Percentiles rank a stretch among this genome's conserved stretches.
phyloP scores from a whole-genome alignment of 2,888 invertebrate genomes.

The Drosophila birchii region DNA sequence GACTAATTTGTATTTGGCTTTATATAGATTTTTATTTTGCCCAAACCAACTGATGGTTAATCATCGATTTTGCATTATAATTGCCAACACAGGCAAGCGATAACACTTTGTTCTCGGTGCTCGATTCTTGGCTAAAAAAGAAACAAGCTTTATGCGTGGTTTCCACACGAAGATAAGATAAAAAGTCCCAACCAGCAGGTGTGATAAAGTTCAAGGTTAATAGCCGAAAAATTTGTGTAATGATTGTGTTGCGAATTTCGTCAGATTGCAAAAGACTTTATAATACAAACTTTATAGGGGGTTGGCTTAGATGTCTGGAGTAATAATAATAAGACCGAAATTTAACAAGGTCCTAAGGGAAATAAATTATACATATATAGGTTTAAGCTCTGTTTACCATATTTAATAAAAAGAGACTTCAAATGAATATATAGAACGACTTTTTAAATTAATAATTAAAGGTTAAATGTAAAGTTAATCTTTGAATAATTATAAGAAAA shows the following conservation, averaged over 20 bases:
- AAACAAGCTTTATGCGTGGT: slow-evolving; percentile 47
- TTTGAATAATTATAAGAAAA: neutral
- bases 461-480: too few relatives aligned
- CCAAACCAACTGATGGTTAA: slow-evolving; percentile 29
- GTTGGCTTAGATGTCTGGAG: neutral
- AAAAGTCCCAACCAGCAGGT: slow-evolving; percentile 32
- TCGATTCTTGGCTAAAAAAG: slow-evolving; percentile 27
- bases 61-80: slow-evolving; percentile 61
- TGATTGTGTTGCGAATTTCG: slow-evolving; percentile 40
- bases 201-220: slow-evolving; percentile 74
- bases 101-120: slow-evolving; percentile 49
- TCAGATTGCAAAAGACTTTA: slow-evolving; percentile 23
- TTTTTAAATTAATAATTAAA: neutral
- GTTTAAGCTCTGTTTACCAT: neutral
- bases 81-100: slow-evolving; percentile 51
- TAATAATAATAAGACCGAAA: neutral
- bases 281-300: slow-evolving; percentile 5
- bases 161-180: slow-evolving; percentile 62
- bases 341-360: neutral
- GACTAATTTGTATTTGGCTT: slow-evolving; percentile 37
- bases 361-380: neutral
- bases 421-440: neutral
- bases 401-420: neutral
- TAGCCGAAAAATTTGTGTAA: slow-evolving; percentile 48
- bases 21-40: slow-evolving; percentile 24